Evolutionary conservation across 2,797 vertebrate genomes (phyloP).

Genomic region (Tenualosa ilisha): DNA sequence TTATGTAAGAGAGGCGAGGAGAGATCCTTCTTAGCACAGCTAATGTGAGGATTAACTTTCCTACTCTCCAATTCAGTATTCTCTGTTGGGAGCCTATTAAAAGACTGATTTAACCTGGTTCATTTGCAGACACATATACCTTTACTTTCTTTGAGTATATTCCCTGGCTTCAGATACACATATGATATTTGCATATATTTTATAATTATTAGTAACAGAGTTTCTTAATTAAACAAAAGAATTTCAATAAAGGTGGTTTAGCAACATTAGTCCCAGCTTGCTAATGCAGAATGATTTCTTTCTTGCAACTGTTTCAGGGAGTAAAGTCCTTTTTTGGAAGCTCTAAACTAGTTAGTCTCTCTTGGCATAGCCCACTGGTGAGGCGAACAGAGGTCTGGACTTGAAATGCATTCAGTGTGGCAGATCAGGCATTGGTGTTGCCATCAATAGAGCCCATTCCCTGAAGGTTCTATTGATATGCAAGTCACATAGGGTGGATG

Average conservation of each 20-base stretch:
- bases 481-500: conserved; percentile 2
- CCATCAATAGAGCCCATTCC: conserved; percentile 15
- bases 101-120: conserved; percentile 1
- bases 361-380: background rate
- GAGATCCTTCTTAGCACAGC: conserved; percentile 14
- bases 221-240: no score
- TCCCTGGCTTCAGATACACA: background rate
- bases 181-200: background rate
- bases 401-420: conserved; percentile 19
- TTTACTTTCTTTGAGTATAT: background rate
- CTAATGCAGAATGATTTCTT: background rate
- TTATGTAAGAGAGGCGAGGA: conserved; percentile 17
- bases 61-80: background rate
- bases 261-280: background rate
- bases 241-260: background rate
- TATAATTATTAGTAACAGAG: no score
- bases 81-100: background rate
- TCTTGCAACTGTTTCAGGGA: background rate
- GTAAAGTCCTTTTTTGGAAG: background rate
- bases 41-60: conserved; percentile 35
- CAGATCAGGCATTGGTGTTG: conserved; percentile 5
- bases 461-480: conserved; percentile 13
- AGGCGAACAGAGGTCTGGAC: background rate
- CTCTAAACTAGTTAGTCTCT: background rate
- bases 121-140: background rate